Percentiles rank a stretch among this genome's conserved stretches.
These are phyloP conservation scores for Emys orbicularis DNA, from an alignment of 2,797 vertebrate genomes.

Conservation along the genomic window DNA sequence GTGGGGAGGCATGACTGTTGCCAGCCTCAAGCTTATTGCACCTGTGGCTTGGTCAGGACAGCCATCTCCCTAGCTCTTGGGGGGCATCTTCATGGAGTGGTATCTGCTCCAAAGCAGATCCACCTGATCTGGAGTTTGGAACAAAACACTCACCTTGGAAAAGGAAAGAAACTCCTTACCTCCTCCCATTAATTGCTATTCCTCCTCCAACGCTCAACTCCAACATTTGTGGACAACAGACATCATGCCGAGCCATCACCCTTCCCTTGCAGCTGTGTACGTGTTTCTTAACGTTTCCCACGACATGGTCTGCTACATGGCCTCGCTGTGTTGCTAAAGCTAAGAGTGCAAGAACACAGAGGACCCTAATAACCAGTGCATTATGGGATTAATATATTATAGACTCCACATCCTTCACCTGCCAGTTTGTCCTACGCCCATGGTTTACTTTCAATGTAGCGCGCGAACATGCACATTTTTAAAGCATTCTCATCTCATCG, in stretches of 20 bases:
- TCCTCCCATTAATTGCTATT: neutral
- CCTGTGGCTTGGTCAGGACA: neutral
- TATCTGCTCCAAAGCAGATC: neutral
- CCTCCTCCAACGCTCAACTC: neutral
- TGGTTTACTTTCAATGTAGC: neutral
- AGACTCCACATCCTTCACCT: neutral
- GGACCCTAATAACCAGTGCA: neutral
- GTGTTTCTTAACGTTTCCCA: neutral
- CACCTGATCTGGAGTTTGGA: neutral
- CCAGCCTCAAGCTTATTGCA: neutral
- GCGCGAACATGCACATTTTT: neutral
- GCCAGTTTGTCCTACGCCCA: neutral
- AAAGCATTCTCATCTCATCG: neutral
- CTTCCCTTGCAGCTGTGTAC: neutral
- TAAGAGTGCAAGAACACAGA: neutral
- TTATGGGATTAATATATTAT: neutral
- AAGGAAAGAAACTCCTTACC: neutral
- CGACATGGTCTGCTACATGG: neutral
- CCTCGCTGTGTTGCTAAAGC: neutral
- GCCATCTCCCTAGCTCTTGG: neutral
- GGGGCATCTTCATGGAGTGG: neutral
- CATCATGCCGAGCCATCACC: neutral
- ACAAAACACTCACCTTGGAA: neutral
- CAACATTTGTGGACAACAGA: too few relatives aligned
- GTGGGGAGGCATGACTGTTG: neutral